phyloP scores from a whole-genome alignment of 2,113 vertebrate genomes.

The Pelobates fuscus region DNA sequence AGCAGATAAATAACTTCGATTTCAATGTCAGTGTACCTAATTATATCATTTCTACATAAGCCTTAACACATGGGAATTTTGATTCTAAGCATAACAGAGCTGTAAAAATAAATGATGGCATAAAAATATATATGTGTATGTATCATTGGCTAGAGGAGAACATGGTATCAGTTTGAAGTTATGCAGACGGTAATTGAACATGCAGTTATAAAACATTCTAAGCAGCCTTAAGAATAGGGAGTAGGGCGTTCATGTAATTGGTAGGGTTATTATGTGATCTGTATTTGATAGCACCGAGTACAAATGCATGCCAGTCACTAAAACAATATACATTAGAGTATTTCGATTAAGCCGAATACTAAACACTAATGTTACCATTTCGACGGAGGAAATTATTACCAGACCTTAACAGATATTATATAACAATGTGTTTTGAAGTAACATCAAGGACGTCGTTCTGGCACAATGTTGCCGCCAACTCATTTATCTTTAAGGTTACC shows the following conservation, averaged over 20 bases:
- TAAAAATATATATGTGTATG: constrained; percentile 26
- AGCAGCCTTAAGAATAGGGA: not conserved
- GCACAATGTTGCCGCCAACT: not conserved
- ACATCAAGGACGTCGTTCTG: constrained; percentile 28
- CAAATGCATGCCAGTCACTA: constrained; percentile 28
- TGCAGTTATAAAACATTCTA: constrained; percentile 21
- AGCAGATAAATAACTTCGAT: constrained; percentile 34
- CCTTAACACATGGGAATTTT: constrained; percentile 35
- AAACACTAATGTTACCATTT: constrained; percentile 23
- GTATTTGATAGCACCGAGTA: constrained; percentile 18
- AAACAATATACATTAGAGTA: constrained; percentile 43
- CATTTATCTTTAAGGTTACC: constrained; percentile 13
- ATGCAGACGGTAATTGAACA: constrained; percentile 15
- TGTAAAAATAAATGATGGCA: constrained; percentile 39
- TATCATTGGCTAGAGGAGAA: constrained; percentile 10
- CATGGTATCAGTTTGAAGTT: constrained; percentile 18
- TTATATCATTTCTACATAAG: constrained; percentile 40
- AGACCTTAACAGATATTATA: constrained; percentile 33
- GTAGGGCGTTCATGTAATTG: constrained; percentile 10
- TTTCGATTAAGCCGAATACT: constrained; percentile 25
- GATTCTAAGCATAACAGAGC: constrained; percentile 16
- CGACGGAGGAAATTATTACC: constrained; percentile 35
- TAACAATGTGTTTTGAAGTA: constrained; percentile 36
- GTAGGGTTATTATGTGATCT: constrained; percentile 23
- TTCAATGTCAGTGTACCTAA: constrained; percentile 33